Percentiles rank a stretch among this genome's conserved stretches.
Evolutionary conservation across 2,113 vertebrate genomes (phyloP).

Genomic region (Argyrosomus japonicus): DNA sequence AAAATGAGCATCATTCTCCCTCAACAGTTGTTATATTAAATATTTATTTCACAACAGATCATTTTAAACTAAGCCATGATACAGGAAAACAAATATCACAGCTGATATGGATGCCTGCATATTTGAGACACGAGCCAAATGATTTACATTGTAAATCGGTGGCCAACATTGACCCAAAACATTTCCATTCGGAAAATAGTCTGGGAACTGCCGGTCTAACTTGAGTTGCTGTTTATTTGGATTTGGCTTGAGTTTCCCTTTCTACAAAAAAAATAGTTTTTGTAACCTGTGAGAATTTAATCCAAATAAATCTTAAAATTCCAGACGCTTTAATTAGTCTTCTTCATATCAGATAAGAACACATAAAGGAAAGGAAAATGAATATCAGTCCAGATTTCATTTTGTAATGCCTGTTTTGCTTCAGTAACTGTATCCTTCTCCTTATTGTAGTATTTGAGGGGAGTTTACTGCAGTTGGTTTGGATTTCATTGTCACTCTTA

Average conservation of each 20-base stretch:
- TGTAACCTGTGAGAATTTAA: neutral
- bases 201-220: too few species aligned
- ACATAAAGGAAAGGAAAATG: neutral
- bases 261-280: neutral
- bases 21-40: neutral
- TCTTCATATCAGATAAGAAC: neutral
- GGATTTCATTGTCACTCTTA: constrained; percentile 37
- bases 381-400: neutral
- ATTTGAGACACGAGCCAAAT: too few species aligned
- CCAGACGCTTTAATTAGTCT: neutral
- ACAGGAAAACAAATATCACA: neutral
- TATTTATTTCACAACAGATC: neutral
- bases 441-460: constrained; percentile 29
- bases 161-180: too few species aligned
- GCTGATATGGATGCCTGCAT: neutral
- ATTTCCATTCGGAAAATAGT: too few species aligned
- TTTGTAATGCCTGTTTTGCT: neutral
- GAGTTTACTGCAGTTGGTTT: constrained; percentile 42
- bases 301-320: neutral
- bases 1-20: neutral
- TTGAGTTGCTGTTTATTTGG: too few species aligned
- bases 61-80: neutral
- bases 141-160: too few species aligned
- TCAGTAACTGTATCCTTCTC: constrained; percentile 1
- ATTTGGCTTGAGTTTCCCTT: neutral